These are phyloP conservation scores for Anarhynchus alexandrinus DNA, from an alignment of 2,113 vertebrate genomes.

Conservation along the genomic window DNA sequence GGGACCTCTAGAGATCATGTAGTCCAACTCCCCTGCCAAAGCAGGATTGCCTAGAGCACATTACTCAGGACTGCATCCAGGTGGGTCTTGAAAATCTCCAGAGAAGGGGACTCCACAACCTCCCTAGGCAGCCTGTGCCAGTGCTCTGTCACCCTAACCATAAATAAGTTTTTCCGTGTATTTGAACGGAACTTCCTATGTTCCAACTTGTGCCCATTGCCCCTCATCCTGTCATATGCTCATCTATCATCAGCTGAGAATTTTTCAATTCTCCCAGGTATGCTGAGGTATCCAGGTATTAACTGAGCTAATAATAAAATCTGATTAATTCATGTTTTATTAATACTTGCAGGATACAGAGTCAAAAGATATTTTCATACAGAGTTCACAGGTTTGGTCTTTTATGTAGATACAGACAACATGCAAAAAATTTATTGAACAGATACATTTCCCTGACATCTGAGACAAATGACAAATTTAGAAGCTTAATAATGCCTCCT, in stretches of 20 bases:
- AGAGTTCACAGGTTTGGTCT: background rate
- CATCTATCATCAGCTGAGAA: background rate
- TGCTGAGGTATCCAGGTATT: background rate
- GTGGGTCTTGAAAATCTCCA: too few species aligned
- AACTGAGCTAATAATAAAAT: background rate
- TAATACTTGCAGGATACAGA: background rate
- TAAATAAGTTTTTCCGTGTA: too few species aligned
- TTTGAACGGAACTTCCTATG: too few species aligned
- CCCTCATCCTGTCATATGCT: too few species aligned
- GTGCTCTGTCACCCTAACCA: too few species aligned
- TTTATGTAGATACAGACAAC: background rate
- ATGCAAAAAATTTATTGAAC: background rate
- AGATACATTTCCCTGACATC: background rate
- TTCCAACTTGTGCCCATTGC: too few species aligned
- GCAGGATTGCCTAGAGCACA: too few species aligned
- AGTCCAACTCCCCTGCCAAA: too few species aligned
- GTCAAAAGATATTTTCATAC: background rate
- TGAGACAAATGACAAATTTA: background rate
- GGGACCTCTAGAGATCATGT: too few species aligned
- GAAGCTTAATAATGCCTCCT: background rate
- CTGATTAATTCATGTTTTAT: background rate
- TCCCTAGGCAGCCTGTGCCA: too few species aligned
- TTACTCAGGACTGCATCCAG: too few species aligned
- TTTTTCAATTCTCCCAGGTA: background rate
- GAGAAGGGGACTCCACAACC: too few species aligned